These are phyloP conservation scores for Xanthorhoe designata DNA, from an alignment of 2,888 invertebrate genomes.

Conservation along the genomic window DNA sequence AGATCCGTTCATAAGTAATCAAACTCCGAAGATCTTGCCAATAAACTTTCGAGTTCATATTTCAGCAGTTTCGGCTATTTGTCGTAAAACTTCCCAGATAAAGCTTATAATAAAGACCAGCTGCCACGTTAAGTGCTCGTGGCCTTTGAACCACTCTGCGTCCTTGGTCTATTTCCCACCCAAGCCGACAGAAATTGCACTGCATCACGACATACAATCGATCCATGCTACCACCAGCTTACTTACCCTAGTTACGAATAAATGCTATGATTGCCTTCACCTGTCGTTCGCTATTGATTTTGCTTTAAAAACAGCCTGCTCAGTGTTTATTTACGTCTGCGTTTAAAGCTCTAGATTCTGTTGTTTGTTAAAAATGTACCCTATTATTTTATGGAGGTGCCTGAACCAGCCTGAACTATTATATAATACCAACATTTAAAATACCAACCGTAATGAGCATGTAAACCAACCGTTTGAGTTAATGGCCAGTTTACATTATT, in stretches of 20 bases:
- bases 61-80: conserved; percentile 3
- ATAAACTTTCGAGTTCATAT: conserved; percentile 5
- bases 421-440: too few relatives aligned
- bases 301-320: conserved; percentile 13
- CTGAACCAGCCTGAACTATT: too few relatives aligned
- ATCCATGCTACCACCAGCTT: conserved; percentile 51
- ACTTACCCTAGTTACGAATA: conserved; percentile 26
- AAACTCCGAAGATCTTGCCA: neutral
- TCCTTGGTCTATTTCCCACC: conserved; percentile 78
- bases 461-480: too few relatives aligned
- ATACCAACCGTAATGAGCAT: too few relatives aligned
- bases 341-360: neutral
- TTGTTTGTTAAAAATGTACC: neutral
- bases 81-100: conserved; percentile 19
- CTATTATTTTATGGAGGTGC: neutral
- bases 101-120: conserved; percentile 28
- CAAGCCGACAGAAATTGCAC: conserved; percentile 69
- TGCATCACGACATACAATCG: conserved; percentile 73
- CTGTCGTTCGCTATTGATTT: conserved; percentile 30
- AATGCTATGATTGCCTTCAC: conserved; percentile 27
- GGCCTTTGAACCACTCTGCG: conserved; percentile 61
- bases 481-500: too few relatives aligned
- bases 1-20: neutral
- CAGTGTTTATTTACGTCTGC: neutral
- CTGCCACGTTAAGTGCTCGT: conserved; percentile 43